Evolutionary conservation across 2,797 vertebrate species (phyloP), one percentile per base, ranked within the genome.

Genomic region (Tokudaia muenninki): DNA sequence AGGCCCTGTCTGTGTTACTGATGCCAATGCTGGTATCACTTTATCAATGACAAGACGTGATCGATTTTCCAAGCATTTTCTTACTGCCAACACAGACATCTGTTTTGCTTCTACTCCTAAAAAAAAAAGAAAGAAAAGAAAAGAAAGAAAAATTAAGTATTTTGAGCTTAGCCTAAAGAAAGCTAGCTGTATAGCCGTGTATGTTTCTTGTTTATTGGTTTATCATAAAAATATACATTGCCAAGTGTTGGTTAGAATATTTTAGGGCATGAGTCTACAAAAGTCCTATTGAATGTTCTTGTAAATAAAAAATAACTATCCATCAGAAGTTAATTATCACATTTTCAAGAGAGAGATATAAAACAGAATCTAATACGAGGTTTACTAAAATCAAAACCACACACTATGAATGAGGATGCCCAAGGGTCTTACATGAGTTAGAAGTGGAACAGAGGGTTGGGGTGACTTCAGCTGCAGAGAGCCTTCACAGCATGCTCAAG

Each of bases 21-120:
- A 97, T 96, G 90, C 98, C 96, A 95, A 22, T 78, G 92, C 94
- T 97, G 97, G 92, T 91, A 98, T 94, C 97, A 90, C 98, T 98
- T 98, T 97, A 97, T 98, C 98, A 98, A 98, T 97, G 97, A 94
- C 94, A 96, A 97, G 94, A 97, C 92, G 87, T 74, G 67, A 97
- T 97, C 91, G 87, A 94, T 97, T 98, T 96, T 91, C 94, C 81
- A 96, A 96, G 91, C 94, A 63, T 94, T 96, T 97, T 95, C 94
- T 96, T 96, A 92, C 81, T 74, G 74, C 75, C 81, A 95, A 92
- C 83, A 80, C 70, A 97, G 90, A 92, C 82, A 95, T 97, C 92
- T 97, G 80, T 96, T 97, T 98, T 3, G 41, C 80, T 41, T 95
- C 74, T 82, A 44, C 90, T 96, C 34, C 75, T 94, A 78, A 41